Base-by-base conservation (phyloP, 2,888 invertebrate species). In the Pyrrhosoma nymphula region DNA sequence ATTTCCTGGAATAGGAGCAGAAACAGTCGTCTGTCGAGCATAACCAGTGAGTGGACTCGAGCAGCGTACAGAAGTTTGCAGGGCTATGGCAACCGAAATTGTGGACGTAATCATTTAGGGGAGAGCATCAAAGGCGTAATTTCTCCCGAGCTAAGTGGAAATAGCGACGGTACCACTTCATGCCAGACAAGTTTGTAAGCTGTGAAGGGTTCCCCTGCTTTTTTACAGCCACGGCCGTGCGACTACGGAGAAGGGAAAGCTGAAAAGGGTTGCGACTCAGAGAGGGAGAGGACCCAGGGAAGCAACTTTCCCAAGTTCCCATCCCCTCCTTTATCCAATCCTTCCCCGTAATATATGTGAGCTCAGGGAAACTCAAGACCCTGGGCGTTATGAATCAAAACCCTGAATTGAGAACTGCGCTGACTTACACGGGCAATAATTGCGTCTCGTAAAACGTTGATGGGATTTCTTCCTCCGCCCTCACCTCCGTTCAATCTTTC, bases 391-490 rank as follows among this genome's bases (percentile, higher is more conserved):
- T 82, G 82, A 82, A 82, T 82, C 82, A 82, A 82, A 82, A 82
- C 82, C 35, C 35, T 30, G 82, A 35, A 82, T 82, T 16, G 18
- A 35, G 82, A 35, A 82, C 35, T 35, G 12, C 30, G 82, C 35
- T 26, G 82, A 35, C 30, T 82, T 82, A 82, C 18, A 82, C 35
- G 35, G 35, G 82, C 35, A 82, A 82, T 82, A 35, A 82, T 82
- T 82, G 30, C 82, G 82, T 18, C 82, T 82, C 82, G 82, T 82
- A 82, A 82, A 82, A 82, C 35, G 23, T 69, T 69, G 69, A 69
- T 69, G 69, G 69, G 69, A 69, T 20, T n/a, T 35, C 16, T 0
- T 16, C 18, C 82, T n/a, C 82, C 14, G 0, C 35, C 35, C 82
- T 35, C 30, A 69, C 69, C 23, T 26, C 26, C 69, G 10, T 35